A percentile compares a stretch with the other conserved stretches of the same genome.
These are phyloP conservation scores for Papilio machaon DNA, from an alignment of 1,140 invertebrate genomes.

Conservation along the genomic window DNA sequence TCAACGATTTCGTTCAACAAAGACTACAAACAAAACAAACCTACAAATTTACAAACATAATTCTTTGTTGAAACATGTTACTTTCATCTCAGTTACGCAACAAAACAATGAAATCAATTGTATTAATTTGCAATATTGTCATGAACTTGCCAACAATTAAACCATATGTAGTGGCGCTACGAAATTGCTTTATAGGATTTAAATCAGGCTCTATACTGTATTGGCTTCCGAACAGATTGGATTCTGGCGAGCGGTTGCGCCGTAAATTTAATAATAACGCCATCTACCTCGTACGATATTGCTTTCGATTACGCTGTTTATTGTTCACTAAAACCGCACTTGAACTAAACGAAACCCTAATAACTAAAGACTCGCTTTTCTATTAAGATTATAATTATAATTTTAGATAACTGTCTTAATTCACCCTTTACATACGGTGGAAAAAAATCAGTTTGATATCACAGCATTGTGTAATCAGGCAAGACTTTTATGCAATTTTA, in stretches of 20 bases:
- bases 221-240: constrained; percentile 32
- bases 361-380: background rate
- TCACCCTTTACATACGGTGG: no score
- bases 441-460: no score
- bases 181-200: constrained; percentile 14
- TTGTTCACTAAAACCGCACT: constrained; percentile 5
- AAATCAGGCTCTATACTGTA: constrained; percentile 24
- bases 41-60: no score
- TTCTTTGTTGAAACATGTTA: no score
- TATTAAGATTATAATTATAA: background rate
- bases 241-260: constrained; percentile 29
- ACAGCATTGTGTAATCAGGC: no score
- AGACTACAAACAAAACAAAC: no score
- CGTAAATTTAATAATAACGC: constrained; percentile 29
- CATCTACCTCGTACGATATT: constrained; percentile 1
- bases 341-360: background rate
- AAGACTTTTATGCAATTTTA: no score
- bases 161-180: background rate
- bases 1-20: no score
- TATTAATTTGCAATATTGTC: background rate
- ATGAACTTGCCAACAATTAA: constrained; percentile 8
- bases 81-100: no score
- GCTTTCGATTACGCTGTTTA: constrained; percentile 7
- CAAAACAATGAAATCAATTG: background rate
- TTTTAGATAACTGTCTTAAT: no score